These are phyloP conservation scores for Ceratina calcarata DNA, from an alignment of 1,140 invertebrate species.

Conservation along the genomic window DNA sequence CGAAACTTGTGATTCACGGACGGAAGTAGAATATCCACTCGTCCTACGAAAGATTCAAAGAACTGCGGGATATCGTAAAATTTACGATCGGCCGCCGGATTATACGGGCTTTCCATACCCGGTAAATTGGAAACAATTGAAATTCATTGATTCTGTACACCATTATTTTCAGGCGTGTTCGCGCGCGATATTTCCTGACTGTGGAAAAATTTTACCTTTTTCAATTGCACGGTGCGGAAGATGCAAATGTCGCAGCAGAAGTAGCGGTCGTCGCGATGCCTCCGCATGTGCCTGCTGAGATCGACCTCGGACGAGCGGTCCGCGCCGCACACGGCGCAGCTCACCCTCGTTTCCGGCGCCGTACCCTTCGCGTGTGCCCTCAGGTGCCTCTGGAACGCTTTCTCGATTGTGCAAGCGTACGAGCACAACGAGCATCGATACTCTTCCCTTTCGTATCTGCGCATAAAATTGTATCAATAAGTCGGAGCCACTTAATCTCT, in stretches of 20 bases:
- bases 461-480: neutral
- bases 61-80: neutral
- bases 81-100: conserved; percentile 16
- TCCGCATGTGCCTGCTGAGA: conserved; percentile 81
- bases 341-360: conserved; percentile 77
- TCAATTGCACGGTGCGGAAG: conserved; percentile 82
- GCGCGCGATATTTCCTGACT: neutral
- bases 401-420: conserved; percentile 83
- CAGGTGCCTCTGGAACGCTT: conserved; percentile 81
- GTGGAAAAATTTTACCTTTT: conserved; percentile 76
- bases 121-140: conserved; percentile 20
- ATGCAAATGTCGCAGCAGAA: conserved; percentile 83
- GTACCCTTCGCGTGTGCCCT: conserved; percentile 76
- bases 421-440: conserved; percentile 81
- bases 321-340: conserved; percentile 83
- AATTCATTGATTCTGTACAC: conserved; percentile 7
- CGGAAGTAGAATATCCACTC: neutral
- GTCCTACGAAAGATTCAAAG: conserved; percentile 22
- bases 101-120: neutral
- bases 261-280: conserved; percentile 81
- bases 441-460: conserved; percentile 82
- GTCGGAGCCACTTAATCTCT: conserved; percentile 4
- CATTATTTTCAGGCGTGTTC: neutral
- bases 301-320: conserved; percentile 81
- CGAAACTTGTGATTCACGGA: conserved; percentile 11